These are phyloP conservation scores for Crambe crambe DNA, from an alignment of 37 sponge, comb jelly and placozoan genomes.

Conservation along the genomic window DNA sequence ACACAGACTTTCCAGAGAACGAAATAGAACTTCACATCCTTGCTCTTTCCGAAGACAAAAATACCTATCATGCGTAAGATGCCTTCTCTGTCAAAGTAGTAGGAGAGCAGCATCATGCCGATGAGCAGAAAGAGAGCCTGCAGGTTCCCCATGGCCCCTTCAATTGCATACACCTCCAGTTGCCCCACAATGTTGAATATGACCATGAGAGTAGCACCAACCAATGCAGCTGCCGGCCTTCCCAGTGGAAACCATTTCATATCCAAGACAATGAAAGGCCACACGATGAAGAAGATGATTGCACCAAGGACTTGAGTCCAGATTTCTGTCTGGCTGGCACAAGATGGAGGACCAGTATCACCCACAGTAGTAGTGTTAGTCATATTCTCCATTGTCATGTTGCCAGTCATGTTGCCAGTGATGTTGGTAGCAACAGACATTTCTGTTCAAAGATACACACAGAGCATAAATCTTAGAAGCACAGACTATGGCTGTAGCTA, in stretches of 20 bases:
- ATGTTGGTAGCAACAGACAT: no score
- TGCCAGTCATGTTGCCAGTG: not conserved
- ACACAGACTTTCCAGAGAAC: constrained; percentile 83
- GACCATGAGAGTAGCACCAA: constrained; percentile 81
- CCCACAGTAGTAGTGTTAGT: not conserved
- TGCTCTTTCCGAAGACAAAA: constrained; percentile 43
- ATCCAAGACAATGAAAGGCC: constrained; percentile 90
- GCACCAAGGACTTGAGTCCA: constrained; percentile 68
- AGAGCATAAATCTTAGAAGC: no score
- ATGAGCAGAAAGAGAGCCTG: constrained; percentile 82
- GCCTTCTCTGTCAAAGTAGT: constrained; percentile 85
- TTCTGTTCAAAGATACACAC: no score
- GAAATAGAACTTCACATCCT: constrained; percentile 31
- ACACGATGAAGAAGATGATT: constrained; percentile 70
- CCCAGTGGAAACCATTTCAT: constrained; percentile 86
- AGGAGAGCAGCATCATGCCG: constrained; percentile 90
- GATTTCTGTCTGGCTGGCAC: constrained; percentile 2
- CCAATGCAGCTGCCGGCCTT: constrained; percentile 76
- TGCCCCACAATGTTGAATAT: constrained; percentile 69
- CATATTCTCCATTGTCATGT: no score
- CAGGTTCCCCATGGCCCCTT: constrained; percentile 65
- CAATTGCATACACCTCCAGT: constrained; percentile 67
- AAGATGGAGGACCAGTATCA: not conserved
- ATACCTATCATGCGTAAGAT: constrained; percentile 56
- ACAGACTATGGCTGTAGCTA: no score